Evolutionary conservation across 2,113 vertebrate species (phyloP), one percentile per base, ranked within the genome.

Genomic region (Calonectris borealis): DNA sequence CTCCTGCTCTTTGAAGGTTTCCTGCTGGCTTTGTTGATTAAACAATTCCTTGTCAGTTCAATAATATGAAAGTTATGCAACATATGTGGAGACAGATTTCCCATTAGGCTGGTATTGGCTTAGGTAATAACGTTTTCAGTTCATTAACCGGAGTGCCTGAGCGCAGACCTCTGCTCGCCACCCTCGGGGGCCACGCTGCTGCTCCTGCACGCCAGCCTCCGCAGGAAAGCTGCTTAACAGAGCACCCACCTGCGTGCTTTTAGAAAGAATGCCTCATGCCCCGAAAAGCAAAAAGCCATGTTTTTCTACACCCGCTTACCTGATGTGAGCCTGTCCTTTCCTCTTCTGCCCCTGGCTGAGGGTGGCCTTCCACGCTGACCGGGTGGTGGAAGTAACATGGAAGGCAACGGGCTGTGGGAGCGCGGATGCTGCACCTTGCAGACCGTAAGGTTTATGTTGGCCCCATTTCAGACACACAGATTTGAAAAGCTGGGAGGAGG

Each of bases 11-110:
- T 81, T 60, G 60, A 83, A 85, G 58, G 70, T 85, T 95, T 76
- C 84, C 49, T 80, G 18, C 78, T 93, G 78, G 31, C 66, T 94
- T 90, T 94, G 87, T 94, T 95, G 92, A 97, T 93, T 91, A 93
- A 95, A 92, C 82, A 83, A 38, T 89, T 86, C 75, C 68, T 77
- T 16, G 72, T 49, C 85, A 54, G 36, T 79, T 89, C 66, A 80
- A 12, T 82, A 79, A 83, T 84, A 82, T 8, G 68, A 84, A 85
- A 94, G 71, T 60, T 7, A 2, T 6, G 19, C 54, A 69, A 16
- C 57, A 51, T 91, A 84, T 52, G 61, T 6, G 1, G 36, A 85
- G 73, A 61, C 82, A 87, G 66, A 73, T 88, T 94, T 94, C 91
- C 86, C 86, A 31, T 80, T 83, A 85, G 78, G 40, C 62, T 95